Evolutionary conservation across 1,140 invertebrate genomes (phyloP).

Genomic region (Sarcophaga peregrina): DNA sequence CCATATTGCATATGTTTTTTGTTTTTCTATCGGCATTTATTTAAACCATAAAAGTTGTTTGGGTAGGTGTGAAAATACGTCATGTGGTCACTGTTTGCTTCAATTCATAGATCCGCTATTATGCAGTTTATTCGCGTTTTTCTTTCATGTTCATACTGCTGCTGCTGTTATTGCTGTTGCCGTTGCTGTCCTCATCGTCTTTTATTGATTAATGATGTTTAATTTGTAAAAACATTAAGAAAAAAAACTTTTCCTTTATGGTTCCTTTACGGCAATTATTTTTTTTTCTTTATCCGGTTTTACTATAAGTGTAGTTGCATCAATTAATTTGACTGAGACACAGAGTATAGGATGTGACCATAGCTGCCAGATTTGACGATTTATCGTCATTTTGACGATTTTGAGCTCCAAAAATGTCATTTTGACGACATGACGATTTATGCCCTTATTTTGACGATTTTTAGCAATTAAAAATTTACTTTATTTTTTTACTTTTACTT

Average conservation of each 20-base stretch:
- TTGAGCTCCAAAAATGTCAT: no score
- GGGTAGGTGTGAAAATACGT: constrained; percentile 37
- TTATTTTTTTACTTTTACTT: no score
- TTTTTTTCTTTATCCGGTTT: not conserved
- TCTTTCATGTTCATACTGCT: not conserved
- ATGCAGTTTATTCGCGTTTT: not conserved
- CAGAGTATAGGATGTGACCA: no score
- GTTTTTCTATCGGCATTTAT: not conserved
- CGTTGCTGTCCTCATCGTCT: not conserved
- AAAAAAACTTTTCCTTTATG: not conserved
- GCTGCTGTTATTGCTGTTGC: not conserved
- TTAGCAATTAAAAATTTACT: no score
- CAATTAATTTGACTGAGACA: no score
- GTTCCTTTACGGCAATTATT: not conserved
- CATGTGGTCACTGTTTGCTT: constrained; percentile 27
- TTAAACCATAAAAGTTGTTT: no score
- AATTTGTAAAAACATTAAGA: constrained; percentile 34
- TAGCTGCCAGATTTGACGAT: no score
- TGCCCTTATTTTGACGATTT: no score
- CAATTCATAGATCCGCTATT: not conserved
- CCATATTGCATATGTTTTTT: not conserved
- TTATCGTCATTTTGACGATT: no score
- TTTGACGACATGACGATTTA: no score
- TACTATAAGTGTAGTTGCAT: not conserved
- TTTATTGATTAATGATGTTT: constrained; percentile 42